Base-by-base conservation (phyloP, 2,113 vertebrate genomes). In the Odocoileus hemionus region DNA sequence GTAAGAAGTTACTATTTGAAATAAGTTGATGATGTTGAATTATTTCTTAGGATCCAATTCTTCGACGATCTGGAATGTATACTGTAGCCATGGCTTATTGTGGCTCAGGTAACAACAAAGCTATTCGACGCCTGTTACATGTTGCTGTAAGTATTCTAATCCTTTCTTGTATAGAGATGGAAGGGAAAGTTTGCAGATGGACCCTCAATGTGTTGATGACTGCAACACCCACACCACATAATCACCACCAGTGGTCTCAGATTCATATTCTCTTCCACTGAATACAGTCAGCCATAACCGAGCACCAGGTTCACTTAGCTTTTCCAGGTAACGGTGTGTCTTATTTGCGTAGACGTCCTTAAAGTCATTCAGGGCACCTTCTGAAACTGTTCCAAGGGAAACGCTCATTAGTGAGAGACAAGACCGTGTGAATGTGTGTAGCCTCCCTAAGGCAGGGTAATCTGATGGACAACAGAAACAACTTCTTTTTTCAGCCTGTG, bases 11-110 rank as follows among this genome's bases (percentile, higher is more conserved):
- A 84, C 52, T 96, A 2, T 97, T 86, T 93, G 79, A 95, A 97
- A 79, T 93, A 55, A 78, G 30, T 91, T 93, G 14, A 70, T 14
- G 11, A 54, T 95, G 25, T 13, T 86, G 84, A 54, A 94, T 93
- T 95, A 2, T 43, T 89, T 98, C 80, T 98, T 98, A 99, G 99
- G 99, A 99, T 97, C 99, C 99, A 36, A 99, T 99, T 98, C 99
- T 99, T 96, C 99, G 99, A 80, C 99, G 99, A 47, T 99, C 99
- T 39, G 99, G 99, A 98, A 99, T 99, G 99, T 99, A 99, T 99
- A 99, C 99, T 0, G 99, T 99, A 79, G 99, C 99, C 90, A 99
- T 99, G 99, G 99, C 99, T 28, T 99, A 99, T 97, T 99, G 99
- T 55, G 99, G 99, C 97, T 99, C 99, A 7, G 99, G 99, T 96